Conservation (phyloP, 2,113 vertebrate species). For the Mionectes macconnelli region DNA sequence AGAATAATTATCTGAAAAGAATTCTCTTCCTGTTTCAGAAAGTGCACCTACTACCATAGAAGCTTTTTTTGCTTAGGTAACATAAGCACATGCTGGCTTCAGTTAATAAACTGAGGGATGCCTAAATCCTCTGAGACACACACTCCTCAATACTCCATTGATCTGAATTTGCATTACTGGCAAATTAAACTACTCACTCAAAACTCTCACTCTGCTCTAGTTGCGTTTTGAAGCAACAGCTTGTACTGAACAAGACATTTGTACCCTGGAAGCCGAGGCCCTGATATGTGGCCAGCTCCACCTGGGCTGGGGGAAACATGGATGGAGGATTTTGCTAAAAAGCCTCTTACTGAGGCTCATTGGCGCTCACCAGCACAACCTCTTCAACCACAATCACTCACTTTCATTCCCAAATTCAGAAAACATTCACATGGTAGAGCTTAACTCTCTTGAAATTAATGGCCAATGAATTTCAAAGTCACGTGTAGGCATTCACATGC, state of each 20-base stretch:
- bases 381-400: background rate
- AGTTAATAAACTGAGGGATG: background rate
- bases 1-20: conserved; percentile 20
- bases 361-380: background rate
- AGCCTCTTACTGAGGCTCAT: background rate
- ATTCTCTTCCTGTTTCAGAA: background rate
- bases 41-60: background rate
- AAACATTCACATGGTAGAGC: background rate
- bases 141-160: background rate
- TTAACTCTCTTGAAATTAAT: background rate
- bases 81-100: background rate
- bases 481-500: background rate
- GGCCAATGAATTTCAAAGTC: conserved; percentile 14
- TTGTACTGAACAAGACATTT: background rate
- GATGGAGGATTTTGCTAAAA: background rate
- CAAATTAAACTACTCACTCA: background rate
- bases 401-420: background rate
- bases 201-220: background rate
- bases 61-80: background rate
- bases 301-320: background rate
- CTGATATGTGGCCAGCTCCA: background rate
- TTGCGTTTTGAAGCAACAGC: background rate
- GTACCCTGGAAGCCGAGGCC: background rate
- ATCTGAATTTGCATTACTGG: background rate
- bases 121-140: background rate